Evolutionary conservation across 2,797 vertebrate genomes (phyloP), one percentile per base, ranked within the genome.

Genomic region (Pogonophryne albipinna): DNA sequence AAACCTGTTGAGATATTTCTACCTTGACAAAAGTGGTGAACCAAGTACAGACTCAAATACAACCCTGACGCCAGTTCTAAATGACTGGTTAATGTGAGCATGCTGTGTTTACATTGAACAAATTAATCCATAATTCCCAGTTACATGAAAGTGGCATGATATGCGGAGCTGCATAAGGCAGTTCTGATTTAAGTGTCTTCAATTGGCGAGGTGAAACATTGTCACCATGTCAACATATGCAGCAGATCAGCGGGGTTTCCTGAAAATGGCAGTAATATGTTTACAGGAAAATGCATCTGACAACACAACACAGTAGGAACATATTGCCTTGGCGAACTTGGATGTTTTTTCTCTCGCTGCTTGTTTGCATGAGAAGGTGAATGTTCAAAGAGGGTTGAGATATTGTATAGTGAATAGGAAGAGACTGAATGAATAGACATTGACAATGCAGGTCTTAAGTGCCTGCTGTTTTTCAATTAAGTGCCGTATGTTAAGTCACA

Each of bases 221-320:
- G 38, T 64, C 62, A 68, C 49, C 27, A 46, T 63, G 34, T 62
- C 17, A 58, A 52, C 81, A 68, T 59, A 58, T 67, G 45, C 45
- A 63, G 56, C 65, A 63, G 11, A 75, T 82, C 34, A 69, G 58
- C n/a, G 61, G 53, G 41, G 51, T 50, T 66, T 66, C 56, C 69
- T 65, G 34, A 69, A 44, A 20, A 66, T 58, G 50, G 41, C 19
- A 67, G 52, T 50, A 58, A 60, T 64, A 45, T 51, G 17, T 66
- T 5, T 49, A 27, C 60, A 78, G 42, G 79, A 34, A 63, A 41
- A 69, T 57, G 44, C 53, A 73, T 6, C 45, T 2, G 59, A 31
- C 19, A 50, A 64, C 2, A 34, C 17, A 64, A 50, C 46, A 50
- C 17, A n/a, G 23, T 31, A 12, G 27, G 15, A 46, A 27, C 59